These are phyloP conservation scores for Hydropsyche betteni DNA, from an alignment of 2,888 invertebrate species.

Conservation along the genomic window DNA sequence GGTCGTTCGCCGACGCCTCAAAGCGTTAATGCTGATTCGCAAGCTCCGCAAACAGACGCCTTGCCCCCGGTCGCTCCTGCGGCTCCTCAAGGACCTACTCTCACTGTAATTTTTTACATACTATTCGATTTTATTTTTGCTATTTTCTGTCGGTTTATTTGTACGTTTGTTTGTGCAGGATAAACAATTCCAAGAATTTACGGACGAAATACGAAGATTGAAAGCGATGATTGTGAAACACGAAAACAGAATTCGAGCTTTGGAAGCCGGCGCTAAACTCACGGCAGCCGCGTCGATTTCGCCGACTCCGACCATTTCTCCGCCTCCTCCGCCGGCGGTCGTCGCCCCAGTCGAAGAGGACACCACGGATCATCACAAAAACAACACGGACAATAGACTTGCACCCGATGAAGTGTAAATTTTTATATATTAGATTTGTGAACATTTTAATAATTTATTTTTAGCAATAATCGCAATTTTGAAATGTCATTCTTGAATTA, in stretches of 20 bases:
- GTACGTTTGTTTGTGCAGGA: slow-evolving; percentile 63
- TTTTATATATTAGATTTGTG: slow-evolving; percentile 2
- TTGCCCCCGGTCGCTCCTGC: slow-evolving; percentile 52
- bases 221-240: slow-evolving; percentile 96
- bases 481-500: slow-evolving; percentile 15
- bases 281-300: slow-evolving; percentile 51
- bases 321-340: slow-evolving; percentile 57
- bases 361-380: slow-evolving; percentile 54
- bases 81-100: slow-evolving; percentile 56
- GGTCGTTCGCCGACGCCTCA: slow-evolving; percentile 57
- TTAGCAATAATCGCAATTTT: slow-evolving; percentile 21
- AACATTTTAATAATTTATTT: slow-evolving; percentile 24
- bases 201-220: slow-evolving; percentile 89
- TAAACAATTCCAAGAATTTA: slow-evolving; percentile 82
- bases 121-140: neutral
- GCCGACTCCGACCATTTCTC: slow-evolving; percentile 59
- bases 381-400: slow-evolving; percentile 60
- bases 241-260: slow-evolving; percentile 83
- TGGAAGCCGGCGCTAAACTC: slow-evolving; percentile 70
- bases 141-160: neutral
- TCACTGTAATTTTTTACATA: slow-evolving; percentile 51
- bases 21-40: slow-evolving; percentile 53
- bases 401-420: slow-evolving; percentile 70
- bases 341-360: slow-evolving; percentile 51
- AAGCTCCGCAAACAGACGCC: slow-evolving; percentile 24